Base-by-base conservation (phyloP, 2,113 vertebrate genomes). In the Phycodurus eques region DNA sequence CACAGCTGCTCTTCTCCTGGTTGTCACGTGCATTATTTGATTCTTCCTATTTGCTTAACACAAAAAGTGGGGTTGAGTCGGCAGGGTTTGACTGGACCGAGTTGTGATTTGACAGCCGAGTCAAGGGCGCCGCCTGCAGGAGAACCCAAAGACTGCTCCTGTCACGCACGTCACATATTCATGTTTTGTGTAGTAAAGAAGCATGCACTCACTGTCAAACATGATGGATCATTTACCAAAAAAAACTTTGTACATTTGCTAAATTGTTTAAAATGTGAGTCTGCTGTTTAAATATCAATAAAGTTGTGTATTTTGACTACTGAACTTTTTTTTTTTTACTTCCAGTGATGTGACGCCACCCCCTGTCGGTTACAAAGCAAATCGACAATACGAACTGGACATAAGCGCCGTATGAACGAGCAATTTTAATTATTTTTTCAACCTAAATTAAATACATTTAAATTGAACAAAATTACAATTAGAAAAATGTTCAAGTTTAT, bases 231-330 rank as follows among this genome's bases (percentile, higher is more conserved):
- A 35, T 35, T 35, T 35, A 7, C 7, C 2, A 8, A 7, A 33
- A 31, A 15, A 61, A 14, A 77, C 89, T 82, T 70, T 83, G 83
- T 86, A 83, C 84, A 81, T 85, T 84, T 84, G 70, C 65, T 57
- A 72, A 83, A 73, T 84, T 86, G 80, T 78, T 61, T 61, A 61
- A 33, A 84, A 86, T 87, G 80, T 59, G 39, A 86, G 76, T 89
- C 74, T 78, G 88, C 75, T 88, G 72, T 87, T 82, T 75, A 81
- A 85, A 76, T 77, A 80, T 81, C 86, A 93, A 91, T 89, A 90
- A 92, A 92, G 61, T 82, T 78, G 79, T 85, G 88, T 70, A 74
- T 92, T 91, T 84, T 78, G 68, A n/a, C 87, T 79, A 81, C 67
- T 9, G 31, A 66, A 70, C 70, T 53, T 53, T 63, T 62, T 47